Evolutionary conservation across 1,140 invertebrate species (phyloP).

Genomic region (Drosophila ercepeae): DNA sequence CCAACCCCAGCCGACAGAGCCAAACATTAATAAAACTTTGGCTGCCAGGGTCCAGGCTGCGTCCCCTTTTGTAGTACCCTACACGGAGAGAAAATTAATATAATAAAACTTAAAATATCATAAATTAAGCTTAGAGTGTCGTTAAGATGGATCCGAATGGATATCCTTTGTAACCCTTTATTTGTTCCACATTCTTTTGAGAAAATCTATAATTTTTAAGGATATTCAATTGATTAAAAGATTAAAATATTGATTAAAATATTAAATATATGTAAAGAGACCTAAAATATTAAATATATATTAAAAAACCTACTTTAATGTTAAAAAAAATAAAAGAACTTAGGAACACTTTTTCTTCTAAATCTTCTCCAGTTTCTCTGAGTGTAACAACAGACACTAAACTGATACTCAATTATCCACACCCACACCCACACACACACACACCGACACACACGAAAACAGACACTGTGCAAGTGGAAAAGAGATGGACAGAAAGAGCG

Average conservation of each 20-base stretch:
- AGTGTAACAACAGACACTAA: conserved; percentile 61
- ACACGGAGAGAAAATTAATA: conserved; percentile 12
- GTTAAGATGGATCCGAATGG: too few species aligned
- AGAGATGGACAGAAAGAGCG: background rate
- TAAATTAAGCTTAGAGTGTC: background rate
- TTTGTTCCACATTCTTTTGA: too few species aligned
- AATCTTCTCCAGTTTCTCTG: background rate
- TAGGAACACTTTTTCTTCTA: too few species aligned
- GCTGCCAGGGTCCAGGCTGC: conserved; percentile 58
- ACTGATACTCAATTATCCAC: conserved; percentile 80
- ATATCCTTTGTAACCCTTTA: too few species aligned
- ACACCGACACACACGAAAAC: conserved; percentile 6
- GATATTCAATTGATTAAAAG: too few species aligned
- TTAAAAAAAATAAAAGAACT: too few species aligned
- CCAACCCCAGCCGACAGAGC: conserved; percentile 34
- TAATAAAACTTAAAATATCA: background rate
- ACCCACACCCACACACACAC: conserved; percentile 41
- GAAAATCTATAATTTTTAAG: too few species aligned
- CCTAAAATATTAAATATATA: too few species aligned
- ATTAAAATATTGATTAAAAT: too few species aligned
- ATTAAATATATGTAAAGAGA: too few species aligned
- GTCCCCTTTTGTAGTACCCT: conserved; percentile 6
- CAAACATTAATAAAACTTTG: conserved; percentile 80
- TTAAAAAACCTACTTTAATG: too few species aligned
- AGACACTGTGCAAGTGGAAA: background rate